phyloP scores from a whole-genome alignment of 2,113 vertebrate species.

The Cyphomyrus plagiostoma region DNA sequence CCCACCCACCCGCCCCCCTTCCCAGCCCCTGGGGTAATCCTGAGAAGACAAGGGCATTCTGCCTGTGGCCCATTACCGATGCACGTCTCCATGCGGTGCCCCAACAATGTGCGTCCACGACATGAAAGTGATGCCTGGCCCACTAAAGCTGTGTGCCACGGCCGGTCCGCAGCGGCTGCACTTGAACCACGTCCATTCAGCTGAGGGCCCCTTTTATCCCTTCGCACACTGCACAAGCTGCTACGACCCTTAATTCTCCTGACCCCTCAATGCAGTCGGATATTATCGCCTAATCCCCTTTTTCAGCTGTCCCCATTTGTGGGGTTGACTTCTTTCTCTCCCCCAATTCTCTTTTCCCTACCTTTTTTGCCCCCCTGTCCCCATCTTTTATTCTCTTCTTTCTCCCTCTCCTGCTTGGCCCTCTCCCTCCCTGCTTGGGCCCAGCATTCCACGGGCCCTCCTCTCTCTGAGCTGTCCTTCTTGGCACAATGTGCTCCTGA shows the following conservation, averaged over 20 bases:
- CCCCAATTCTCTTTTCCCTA: conserved; percentile 58
- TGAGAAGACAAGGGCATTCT: conserved; percentile 43
- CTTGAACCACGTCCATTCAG: conserved; percentile 64
- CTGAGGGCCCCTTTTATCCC: conserved; percentile 60
- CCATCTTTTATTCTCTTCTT: conserved; percentile 51
- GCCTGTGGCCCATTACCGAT: conserved; percentile 38
- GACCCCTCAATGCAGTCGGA: conserved; percentile 69
- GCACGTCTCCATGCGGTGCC: conserved; percentile 33
- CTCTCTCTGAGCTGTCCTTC: conserved; percentile 56
- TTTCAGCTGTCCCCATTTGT: conserved; percentile 65
- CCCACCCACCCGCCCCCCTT: neutral
- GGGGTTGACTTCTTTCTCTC: conserved; percentile 68
- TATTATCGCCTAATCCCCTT: conserved; percentile 71
- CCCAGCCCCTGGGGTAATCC: conserved; percentile 27
- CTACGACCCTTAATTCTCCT: conserved; percentile 68
- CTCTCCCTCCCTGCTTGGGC: conserved; percentile 53
- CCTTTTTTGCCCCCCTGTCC: conserved; percentile 53
- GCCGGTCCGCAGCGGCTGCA: conserved; percentile 59
- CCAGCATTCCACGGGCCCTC: conserved; percentile 65
- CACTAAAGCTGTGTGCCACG: conserved; percentile 48
- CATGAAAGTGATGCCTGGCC: conserved; percentile 47
- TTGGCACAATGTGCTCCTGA: conserved; percentile 60
- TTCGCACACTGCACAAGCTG: conserved; percentile 65
- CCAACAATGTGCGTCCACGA: conserved; percentile 40
- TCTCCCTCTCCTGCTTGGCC: conserved; percentile 64